These are phyloP conservation scores for Cotesia typhae DNA, from an alignment of 1,140 invertebrate genomes.

Conservation along the genomic window DNA sequence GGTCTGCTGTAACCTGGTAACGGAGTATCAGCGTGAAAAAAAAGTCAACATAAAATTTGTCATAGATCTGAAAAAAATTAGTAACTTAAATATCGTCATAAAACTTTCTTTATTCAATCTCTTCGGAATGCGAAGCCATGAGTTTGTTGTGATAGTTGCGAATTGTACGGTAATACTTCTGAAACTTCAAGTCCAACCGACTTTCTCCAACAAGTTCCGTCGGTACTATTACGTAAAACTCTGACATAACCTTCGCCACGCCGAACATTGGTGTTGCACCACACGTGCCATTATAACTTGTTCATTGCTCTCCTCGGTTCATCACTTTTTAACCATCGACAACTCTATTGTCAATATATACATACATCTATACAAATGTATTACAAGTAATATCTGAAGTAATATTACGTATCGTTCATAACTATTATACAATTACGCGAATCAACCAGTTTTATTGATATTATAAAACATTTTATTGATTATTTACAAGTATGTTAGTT, in stretches of 20 bases:
- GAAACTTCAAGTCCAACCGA: slow-evolving; percentile 38
- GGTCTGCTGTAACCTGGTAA: too few species aligned
- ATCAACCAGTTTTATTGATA: not conserved
- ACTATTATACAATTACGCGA: not conserved
- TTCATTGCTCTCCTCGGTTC: slow-evolving; percentile 21
- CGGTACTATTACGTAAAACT: slow-evolving; percentile 53
- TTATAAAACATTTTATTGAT: slow-evolving; percentile 12
- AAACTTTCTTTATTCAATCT: slow-evolving; percentile 23
- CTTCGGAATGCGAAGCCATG: not conserved
- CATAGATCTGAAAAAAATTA: slow-evolving; percentile 4
- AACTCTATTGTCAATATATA: slow-evolving; percentile 18
- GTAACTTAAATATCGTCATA: not conserved
- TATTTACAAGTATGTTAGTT: not conserved
- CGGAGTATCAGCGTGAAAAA: too few species aligned
- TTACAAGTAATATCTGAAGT: not conserved
- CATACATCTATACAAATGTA: too few species aligned
- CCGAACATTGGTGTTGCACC: slow-evolving; percentile 59
- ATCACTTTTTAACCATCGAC: slow-evolving; percentile 1
- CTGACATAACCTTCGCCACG: slow-evolving; percentile 67
- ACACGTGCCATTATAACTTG: slow-evolving; percentile 45
- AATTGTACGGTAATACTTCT: slow-evolving; percentile 25
- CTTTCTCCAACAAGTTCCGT: slow-evolving; percentile 43
- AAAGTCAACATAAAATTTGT: too few species aligned
- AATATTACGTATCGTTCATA: not conserved
- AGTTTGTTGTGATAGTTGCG: slow-evolving; percentile 24